Evolutionary conservation across 1,140 invertebrate genomes (phyloP).

Genomic region (Pollicipes pollicipes): DNA sequence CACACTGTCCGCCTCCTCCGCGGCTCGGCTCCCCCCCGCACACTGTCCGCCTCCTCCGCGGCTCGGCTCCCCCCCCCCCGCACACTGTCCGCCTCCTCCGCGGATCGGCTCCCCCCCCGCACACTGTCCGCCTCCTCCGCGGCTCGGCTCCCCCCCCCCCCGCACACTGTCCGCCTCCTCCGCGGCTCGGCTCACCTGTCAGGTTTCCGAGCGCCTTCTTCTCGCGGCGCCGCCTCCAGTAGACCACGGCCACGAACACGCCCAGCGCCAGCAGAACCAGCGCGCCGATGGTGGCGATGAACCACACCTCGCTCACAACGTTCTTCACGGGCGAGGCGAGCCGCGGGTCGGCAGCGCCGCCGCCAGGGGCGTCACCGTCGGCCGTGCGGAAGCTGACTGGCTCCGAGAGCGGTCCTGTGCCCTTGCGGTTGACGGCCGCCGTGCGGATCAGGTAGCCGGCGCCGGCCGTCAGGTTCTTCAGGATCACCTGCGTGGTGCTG

Average conservation of each 20-base stretch:
- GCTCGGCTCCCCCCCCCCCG: too few relatives aligned
- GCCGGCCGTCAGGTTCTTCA: background rate
- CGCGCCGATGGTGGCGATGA: background rate
- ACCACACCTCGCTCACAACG: background rate
- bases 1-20: too few relatives aligned
- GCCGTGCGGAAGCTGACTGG: background rate
- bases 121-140: too few relatives aligned
- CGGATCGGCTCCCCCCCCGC: too few relatives aligned
- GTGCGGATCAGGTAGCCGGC: background rate
- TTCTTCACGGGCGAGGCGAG: background rate
- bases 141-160: too few relatives aligned
- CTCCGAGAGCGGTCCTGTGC: background rate
- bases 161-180: too few relatives aligned
- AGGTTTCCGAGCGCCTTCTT: background rate
- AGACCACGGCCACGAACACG: background rate
- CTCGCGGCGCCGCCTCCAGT: background rate
- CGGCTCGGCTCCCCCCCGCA: too few relatives aligned
- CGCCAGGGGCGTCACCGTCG: too few relatives aligned
- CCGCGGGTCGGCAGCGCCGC: background rate
- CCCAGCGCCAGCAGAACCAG: background rate
- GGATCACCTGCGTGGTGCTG: conserved; percentile 1
- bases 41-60: too few relatives aligned
- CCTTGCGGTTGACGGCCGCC: background rate
- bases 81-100: too few relatives aligned
- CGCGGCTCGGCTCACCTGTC: background rate